These are phyloP conservation scores for Pyrrhosoma nymphula DNA, from an alignment of 2,888 invertebrate species.

Conservation along the genomic window DNA sequence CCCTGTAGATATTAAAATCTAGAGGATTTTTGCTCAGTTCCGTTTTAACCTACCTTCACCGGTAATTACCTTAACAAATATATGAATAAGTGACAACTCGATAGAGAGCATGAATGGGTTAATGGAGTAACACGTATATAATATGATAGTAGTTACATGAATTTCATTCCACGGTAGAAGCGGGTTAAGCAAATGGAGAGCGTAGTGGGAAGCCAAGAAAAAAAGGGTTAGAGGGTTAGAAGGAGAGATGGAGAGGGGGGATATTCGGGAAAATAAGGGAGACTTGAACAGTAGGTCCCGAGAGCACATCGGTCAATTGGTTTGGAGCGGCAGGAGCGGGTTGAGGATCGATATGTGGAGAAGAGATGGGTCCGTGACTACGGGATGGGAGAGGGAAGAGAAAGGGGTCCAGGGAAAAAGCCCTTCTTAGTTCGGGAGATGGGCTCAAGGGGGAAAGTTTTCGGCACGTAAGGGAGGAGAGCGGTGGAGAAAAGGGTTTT, in stretches of 20 bases:
- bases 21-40: no score
- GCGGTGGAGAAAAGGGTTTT: neutral
- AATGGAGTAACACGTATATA: no score
- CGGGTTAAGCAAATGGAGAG: neutral
- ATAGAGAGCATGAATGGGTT: neutral
- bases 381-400: neutral
- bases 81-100: no score
- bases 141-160: neutral
- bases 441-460: neutral
- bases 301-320: constrained; percentile 36
- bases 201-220: neutral
- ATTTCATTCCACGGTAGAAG: neutral
- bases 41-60: no score
- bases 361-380: neutral
- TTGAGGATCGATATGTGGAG: neutral
- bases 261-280: neutral
- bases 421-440: no score
- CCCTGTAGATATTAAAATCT: no score
- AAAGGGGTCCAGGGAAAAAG: neutral
- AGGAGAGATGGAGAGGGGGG: neutral
- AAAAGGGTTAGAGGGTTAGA: neutral
- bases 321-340: neutral
- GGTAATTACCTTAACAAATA: no score
- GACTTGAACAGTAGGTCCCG: neutral
- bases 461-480: no score